Percentiles rank a stretch among this genome's conserved stretches.
These are phyloP conservation scores for Tautogolabrus adspersus DNA, from an alignment of 2,113 vertebrate species.

Conservation along the genomic window DNA sequence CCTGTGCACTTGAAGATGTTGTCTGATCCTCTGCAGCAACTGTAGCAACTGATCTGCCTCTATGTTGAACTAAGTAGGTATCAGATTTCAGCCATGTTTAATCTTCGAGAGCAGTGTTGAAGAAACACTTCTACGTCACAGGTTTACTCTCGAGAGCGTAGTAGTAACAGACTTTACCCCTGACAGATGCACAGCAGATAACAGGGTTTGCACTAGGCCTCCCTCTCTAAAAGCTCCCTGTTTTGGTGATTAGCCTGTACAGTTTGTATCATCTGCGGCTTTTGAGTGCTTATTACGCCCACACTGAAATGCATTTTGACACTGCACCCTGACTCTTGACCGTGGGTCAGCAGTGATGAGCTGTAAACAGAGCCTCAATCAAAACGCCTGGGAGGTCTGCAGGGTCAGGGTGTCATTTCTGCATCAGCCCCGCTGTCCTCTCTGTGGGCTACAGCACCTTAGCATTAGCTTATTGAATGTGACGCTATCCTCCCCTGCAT, in stretches of 20 bases:
- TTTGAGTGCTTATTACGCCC: slow-evolving; percentile 22
- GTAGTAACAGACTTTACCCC: slow-evolving; percentile 43
- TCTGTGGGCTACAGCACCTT: slow-evolving; percentile 59
- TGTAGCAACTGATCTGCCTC: slow-evolving; percentile 23
- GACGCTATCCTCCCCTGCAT: slow-evolving; percentile 76
- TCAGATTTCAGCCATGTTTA: slow-evolving; percentile 46
- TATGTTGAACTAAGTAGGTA: not conserved
- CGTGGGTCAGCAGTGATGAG: slow-evolving; percentile 54
- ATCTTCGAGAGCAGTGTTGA: slow-evolving; percentile 42
- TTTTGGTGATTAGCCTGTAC: slow-evolving; percentile 21
- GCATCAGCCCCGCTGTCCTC: slow-evolving; percentile 57
- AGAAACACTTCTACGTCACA: slow-evolving; percentile 41
- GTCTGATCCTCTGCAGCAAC: slow-evolving; percentile 31
- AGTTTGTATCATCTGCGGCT: slow-evolving; percentile 39
- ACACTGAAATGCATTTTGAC: slow-evolving; percentile 34
- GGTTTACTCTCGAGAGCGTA: slow-evolving; percentile 55
- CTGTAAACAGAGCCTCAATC: slow-evolving; percentile 58
- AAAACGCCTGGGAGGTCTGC: slow-evolving; percentile 49
- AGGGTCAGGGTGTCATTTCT: slow-evolving; percentile 65
- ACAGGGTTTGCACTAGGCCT: slow-evolving; percentile 42
- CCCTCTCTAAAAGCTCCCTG: slow-evolving; percentile 35
- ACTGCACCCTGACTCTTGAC: slow-evolving; percentile 47
- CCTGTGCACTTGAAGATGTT: slow-evolving; percentile 23
- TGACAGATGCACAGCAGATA: slow-evolving; percentile 59
- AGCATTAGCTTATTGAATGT: slow-evolving; percentile 71